phyloP scores from a whole-genome alignment of 2,888 invertebrate species.

The Melieria crassipennis region DNA sequence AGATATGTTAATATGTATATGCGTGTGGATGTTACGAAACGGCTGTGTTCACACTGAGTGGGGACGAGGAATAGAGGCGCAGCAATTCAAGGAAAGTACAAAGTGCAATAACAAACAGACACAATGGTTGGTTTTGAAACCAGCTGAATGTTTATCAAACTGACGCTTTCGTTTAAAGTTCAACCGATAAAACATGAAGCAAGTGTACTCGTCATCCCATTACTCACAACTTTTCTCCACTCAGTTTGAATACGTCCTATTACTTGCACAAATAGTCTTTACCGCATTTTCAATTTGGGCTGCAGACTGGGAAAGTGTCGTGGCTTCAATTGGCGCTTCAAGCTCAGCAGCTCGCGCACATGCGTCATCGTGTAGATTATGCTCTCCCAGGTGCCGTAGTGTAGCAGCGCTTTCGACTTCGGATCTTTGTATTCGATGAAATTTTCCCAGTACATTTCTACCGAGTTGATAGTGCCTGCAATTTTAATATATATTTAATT shows the following conservation, averaged over 20 bases:
- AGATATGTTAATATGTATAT: not conserved
- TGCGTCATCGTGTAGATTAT: constrained; percentile 33
- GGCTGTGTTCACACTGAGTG: not conserved
- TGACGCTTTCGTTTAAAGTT: too few species aligned
- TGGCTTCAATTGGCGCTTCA: constrained; percentile 32
- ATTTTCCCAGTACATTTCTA: constrained; percentile 43
- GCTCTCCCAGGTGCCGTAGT: constrained; percentile 44
- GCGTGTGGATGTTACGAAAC: not conserved
- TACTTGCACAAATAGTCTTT: not conserved
- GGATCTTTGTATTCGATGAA: constrained; percentile 34
- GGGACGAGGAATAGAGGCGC: not conserved
- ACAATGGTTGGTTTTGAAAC: too few species aligned
- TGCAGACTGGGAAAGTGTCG: constrained; percentile 28
- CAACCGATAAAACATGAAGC: too few species aligned
- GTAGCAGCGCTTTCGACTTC: constrained; percentile 36
- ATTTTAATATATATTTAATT: not conserved
- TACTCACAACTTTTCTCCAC: too few species aligned
- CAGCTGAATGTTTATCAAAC: too few species aligned
- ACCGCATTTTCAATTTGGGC: constrained; percentile 38
- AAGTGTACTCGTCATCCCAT: too few species aligned
- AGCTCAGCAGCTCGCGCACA: constrained; percentile 24
- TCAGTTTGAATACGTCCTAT: too few species aligned
- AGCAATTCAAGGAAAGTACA: not conserved
- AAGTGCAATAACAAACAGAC: not conserved
- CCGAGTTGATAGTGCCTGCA: constrained; percentile 43